Evolutionary conservation across 2,113 vertebrate species (phyloP).

Genomic region (Nothocercus nigrocapillus): DNA sequence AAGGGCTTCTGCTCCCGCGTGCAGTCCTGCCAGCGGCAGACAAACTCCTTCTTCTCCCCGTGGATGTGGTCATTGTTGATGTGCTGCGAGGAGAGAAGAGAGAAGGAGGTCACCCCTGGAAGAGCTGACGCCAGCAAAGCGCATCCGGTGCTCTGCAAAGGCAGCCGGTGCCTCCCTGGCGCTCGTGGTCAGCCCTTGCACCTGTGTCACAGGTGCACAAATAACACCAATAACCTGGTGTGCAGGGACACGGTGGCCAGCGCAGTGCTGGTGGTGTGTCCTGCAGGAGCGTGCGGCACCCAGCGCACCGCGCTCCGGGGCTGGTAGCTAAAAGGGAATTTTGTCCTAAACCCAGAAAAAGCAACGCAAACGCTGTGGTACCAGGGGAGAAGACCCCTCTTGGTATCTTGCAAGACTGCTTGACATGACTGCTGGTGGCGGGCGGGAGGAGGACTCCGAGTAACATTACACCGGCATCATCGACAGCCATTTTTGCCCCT

Average conservation of each 20-base stretch:
- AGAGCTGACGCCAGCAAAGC: background rate
- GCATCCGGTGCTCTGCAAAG: fast-evolving
- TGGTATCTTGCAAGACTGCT: background rate
- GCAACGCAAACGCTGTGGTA: background rate
- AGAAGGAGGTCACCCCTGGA: constrained; percentile 17
- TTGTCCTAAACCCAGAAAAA: background rate
- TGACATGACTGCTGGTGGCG: background rate
- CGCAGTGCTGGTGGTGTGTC: background rate
- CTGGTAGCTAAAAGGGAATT: background rate
- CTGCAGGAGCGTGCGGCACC: background rate
- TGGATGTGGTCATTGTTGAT: constrained; percentile 99
- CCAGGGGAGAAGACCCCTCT: background rate
- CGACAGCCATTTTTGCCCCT: background rate
- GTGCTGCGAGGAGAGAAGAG: constrained; percentile 81
- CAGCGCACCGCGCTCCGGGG: background rate
- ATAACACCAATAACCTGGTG: background rate
- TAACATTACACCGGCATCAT: background rate
- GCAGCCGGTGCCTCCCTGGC: background rate
- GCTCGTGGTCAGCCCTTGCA: background rate
- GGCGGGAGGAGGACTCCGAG: background rate
- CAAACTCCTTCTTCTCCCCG: constrained; percentile 98
- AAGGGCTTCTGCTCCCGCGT: constrained; percentile 97
- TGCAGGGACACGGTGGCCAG: background rate
- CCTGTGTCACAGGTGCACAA: background rate
- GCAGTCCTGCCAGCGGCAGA: constrained; percentile 97